Evolutionary conservation across 35 echinoderm and acorn worm species (phyloP).

Genomic region (Heliocidaris erythrogramma): DNA sequence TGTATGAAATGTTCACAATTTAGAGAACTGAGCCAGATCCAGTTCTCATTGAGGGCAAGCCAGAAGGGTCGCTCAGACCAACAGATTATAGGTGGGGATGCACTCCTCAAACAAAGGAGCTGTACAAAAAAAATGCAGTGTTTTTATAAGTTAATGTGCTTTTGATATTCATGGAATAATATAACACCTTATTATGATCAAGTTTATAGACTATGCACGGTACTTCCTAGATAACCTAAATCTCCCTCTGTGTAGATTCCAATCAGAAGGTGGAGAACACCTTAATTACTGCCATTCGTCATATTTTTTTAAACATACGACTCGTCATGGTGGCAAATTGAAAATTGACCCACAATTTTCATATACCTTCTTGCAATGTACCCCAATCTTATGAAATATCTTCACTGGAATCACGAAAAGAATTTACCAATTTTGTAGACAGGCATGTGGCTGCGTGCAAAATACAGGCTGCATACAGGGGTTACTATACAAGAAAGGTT

Average conservation of each 20-base stretch:
- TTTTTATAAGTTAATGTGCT: slow-evolving; percentile 70
- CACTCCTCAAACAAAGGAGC: neutral
- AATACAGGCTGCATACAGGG: too few relatives aligned
- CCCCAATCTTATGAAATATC: too few relatives aligned
- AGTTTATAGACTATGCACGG: slow-evolving; percentile 58
- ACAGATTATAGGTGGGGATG: neutral
- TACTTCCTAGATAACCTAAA: slow-evolving; percentile 45
- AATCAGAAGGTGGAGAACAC: slow-evolving; percentile 72
- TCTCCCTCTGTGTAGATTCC: slow-evolving; percentile 60
- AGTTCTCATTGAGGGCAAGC: neutral
- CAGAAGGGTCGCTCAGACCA: neutral
- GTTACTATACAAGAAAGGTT: too few relatives aligned
- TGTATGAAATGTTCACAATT: slow-evolving; percentile 57
- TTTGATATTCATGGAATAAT: too few relatives aligned
- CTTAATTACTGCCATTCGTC: slow-evolving; percentile 51
- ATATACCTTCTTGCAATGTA: too few relatives aligned
- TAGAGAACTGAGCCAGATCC: slow-evolving; percentile 41
- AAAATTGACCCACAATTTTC: too few relatives aligned
- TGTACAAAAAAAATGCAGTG: slow-evolving; percentile 52
- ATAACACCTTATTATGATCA: slow-evolving; percentile 70
- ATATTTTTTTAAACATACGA: too few relatives aligned
- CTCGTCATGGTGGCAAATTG: too few relatives aligned
- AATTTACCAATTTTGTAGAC: too few relatives aligned
- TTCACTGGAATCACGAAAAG: too few relatives aligned
- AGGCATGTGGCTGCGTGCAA: neutral